Evolutionary conservation across 1,140 invertebrate genomes (phyloP), one percentile per base, ranked within the genome.

Genomic region (Danaus melanippus): DNA sequence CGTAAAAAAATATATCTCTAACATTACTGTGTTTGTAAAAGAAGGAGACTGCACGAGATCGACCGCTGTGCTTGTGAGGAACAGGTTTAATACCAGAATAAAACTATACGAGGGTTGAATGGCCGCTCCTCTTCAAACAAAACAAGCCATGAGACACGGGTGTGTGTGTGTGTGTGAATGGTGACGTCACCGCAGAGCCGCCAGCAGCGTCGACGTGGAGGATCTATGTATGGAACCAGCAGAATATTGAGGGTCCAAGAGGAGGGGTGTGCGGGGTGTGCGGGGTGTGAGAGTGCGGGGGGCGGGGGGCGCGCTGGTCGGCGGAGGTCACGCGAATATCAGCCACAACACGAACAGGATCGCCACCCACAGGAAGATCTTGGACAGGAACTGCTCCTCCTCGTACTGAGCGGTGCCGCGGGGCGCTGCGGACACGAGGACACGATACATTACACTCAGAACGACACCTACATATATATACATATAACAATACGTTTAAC

Each of bases 361-460:
- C 42, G 97, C 97, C 58, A 98, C 90, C 92, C 94, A 97, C 15
- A 98, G 88, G 88, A 99, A 98, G 65, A 98, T 89, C 89, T 96
- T 96, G 0, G 96, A 97, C 46, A 98, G 87, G 76, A 95, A 95
- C 79, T 96, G 94, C 75, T 99, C 96, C 76, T 98, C 96, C 71
- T 94, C 92, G 66, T 92, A 93, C 72, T 97, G 95, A n/a, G 93
- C 91, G 8, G 94, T 93, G 48, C 93, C 95, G 58, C 92, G 89
- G n/a, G 92, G 91, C 46, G 93, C 94, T 93, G 87, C 64, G 90
- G 89, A 48, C 4, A 53, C 21, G 6, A 1, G 21, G 21, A 32
- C 21, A 32, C 21, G 21, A 7, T 7, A 32, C 21, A 32, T 32
- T 32, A 32, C 21, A 32, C 21, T 2, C 2, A 32, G 21, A 32